Evolutionary conservation across 64 coral and sea anemone genomes (phyloP).

Genomic region (Dendrophyllia cribrosa): DNA sequence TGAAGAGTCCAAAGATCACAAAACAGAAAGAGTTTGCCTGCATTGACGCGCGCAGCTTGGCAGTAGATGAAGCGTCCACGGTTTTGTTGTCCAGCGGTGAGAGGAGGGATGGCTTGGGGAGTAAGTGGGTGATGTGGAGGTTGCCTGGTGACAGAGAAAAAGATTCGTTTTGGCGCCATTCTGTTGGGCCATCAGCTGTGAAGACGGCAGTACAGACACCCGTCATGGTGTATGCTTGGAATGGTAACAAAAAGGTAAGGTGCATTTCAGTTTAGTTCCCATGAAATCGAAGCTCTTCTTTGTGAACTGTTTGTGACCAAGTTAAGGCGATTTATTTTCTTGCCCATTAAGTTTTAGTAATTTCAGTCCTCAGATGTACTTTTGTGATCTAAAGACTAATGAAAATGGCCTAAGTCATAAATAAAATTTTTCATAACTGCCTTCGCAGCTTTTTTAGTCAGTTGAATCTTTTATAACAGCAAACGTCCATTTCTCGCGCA

Average conservation of each 20-base stretch:
- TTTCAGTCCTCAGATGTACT: too few relatives aligned
- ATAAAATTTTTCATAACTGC: too few relatives aligned
- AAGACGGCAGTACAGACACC: slow-evolving; percentile 1
- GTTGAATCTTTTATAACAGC: too few relatives aligned
- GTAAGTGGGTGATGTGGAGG: slow-evolving; percentile 78
- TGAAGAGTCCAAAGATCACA: slow-evolving; percentile 57
- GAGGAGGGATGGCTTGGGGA: slow-evolving; percentile 45
- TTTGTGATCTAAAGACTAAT: too few relatives aligned
- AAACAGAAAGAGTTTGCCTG: slow-evolving; percentile 23
- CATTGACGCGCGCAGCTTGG: slow-evolving; percentile 73
- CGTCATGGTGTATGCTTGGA: slow-evolving; percentile 69
- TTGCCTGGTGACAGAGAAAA: slow-evolving; percentile 67
- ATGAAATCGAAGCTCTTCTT: too few relatives aligned
- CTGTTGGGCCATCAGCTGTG: slow-evolving; percentile 25
- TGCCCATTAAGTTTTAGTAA: too few relatives aligned
- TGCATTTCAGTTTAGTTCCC: too few relatives aligned
- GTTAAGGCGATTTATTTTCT: too few relatives aligned
- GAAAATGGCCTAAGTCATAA: too few relatives aligned
- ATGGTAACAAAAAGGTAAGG: slow-evolving; percentile 55
- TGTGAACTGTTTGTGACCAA: too few relatives aligned
- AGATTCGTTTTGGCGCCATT: slow-evolving; percentile 68
- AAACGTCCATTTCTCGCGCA: too few relatives aligned
- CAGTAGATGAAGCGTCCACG: slow-evolving; percentile 48
- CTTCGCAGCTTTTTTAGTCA: too few relatives aligned
- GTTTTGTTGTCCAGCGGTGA: slow-evolving; percentile 83